phyloP scores from a whole-genome alignment of 2,888 invertebrate species.

The Agrochola lota region DNA sequence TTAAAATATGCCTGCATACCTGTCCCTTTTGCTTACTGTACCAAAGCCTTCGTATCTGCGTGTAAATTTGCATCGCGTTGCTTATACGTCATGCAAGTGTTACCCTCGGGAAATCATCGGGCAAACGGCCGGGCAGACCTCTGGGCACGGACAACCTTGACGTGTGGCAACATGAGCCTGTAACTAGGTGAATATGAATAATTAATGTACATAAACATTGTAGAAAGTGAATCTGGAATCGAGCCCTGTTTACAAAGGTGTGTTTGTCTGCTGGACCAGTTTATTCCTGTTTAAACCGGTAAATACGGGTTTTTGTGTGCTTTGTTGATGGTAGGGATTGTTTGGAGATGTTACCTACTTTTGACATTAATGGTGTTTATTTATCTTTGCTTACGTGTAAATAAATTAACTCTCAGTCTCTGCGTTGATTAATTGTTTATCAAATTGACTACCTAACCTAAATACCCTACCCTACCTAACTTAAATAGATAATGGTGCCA shows the following conservation, averaged over 20 bases:
- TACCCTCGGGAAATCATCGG: slow-evolving; percentile 59
- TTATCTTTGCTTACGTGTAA: slow-evolving; percentile 16
- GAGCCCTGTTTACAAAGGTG: slow-evolving; percentile 38
- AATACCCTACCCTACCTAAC: no score
- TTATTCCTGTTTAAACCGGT: slow-evolving; percentile 44
- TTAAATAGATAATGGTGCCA: background rate
- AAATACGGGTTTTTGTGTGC: slow-evolving; percentile 44
- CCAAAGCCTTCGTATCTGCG: slow-evolving; percentile 11
- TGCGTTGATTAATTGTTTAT: background rate
- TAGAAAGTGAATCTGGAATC: slow-evolving; percentile 47
- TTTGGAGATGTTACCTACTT: slow-evolving; percentile 38
- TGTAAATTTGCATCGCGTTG: slow-evolving; percentile 56
- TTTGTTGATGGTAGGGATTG: slow-evolving; percentile 31
- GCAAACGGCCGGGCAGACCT: slow-evolving; percentile 28
- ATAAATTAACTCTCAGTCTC: background rate
- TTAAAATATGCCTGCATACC: background rate
- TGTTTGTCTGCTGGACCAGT: slow-evolving; percentile 41
- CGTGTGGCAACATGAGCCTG: slow-evolving; percentile 25
- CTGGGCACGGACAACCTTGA: slow-evolving; percentile 20
- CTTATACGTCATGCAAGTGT: slow-evolving; percentile 41
- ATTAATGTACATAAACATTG: slow-evolving; percentile 47
- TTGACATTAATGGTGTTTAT: slow-evolving; percentile 7
- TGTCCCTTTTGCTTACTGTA: slow-evolving; percentile 10
- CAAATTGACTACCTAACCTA: background rate
- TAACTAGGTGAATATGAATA: slow-evolving; percentile 45